phyloP scores from a whole-genome alignment of 2,113 vertebrate genomes.

The Mobula hypostoma region DNA sequence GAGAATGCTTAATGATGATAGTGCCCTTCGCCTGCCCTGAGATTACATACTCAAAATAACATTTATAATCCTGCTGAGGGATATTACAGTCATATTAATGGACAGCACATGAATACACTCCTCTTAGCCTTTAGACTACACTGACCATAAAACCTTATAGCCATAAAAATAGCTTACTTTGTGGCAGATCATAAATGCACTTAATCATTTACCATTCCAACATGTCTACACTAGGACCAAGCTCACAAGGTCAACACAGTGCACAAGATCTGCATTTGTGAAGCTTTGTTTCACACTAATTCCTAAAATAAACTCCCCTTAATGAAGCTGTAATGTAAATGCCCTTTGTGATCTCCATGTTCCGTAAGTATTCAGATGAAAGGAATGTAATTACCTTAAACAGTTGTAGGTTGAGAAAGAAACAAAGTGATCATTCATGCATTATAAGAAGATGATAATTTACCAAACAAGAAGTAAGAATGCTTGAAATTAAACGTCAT shows the following conservation, averaged over 20 bases:
- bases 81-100: slow-evolving; percentile 20
- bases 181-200: slow-evolving; percentile 3
- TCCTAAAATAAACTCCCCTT: background rate
- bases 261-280: background rate
- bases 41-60: background rate
- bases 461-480: background rate
- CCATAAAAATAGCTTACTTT: slow-evolving; percentile 39
- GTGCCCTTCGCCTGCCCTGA: background rate
- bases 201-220: slow-evolving; percentile 29
- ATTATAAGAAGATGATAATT: background rate
- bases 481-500: background rate
- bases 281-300: background rate
- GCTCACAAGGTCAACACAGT: background rate
- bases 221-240: slow-evolving; percentile 26
- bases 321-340: background rate
- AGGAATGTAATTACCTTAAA: background rate
- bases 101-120: slow-evolving; percentile 16
- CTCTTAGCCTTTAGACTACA: slow-evolving; percentile 31
- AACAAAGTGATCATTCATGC: background rate
- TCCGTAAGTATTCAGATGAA: background rate
- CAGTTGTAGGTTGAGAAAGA: background rate
- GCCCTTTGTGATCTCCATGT: too few relatives aligned
- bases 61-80: slow-evolving; percentile 25
- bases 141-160: slow-evolving; percentile 12
- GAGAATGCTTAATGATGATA: slow-evolving; percentile 20